These are phyloP conservation scores for Pipistrellus kuhlii DNA, from an alignment of 2,797 vertebrate species.

Conservation along the genomic window DNA sequence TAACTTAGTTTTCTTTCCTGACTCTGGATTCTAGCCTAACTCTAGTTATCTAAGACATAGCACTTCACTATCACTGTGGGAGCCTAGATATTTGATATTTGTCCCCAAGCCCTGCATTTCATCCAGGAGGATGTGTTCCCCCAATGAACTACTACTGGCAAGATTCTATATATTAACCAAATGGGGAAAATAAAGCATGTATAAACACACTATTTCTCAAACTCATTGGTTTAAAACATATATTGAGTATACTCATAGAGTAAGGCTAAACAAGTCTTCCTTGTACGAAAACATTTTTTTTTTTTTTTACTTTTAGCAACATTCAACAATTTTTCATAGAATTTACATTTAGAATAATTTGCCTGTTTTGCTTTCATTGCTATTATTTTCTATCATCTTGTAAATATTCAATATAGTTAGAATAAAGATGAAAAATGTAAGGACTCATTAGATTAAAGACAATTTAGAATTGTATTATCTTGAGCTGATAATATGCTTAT, in stretches of 20 bases:
- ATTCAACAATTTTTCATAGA: neutral
- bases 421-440: neutral
- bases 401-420: conserved; percentile 12
- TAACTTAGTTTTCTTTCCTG: conserved; percentile 69
- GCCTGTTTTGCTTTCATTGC: neutral
- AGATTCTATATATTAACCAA: neutral
- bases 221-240: neutral
- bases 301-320: neutral
- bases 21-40: conserved; percentile 42
- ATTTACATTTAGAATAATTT: neutral
- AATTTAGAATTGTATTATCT: neutral
- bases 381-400: neutral
- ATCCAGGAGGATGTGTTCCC: neutral
- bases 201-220: neutral
- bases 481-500: neutral
- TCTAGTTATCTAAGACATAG: neutral
- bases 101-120: neutral
- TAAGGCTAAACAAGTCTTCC: neutral
- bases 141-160: neutral
- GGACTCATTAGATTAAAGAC: neutral
- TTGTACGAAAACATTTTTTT: neutral
- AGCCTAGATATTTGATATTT: neutral
- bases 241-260: neutral
- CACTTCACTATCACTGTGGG: neutral
- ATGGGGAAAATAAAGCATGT: conserved; percentile 30